Base-by-base conservation (phyloP, 2,888 invertebrate genomes). In the Trichopoda pennipes region DNA sequence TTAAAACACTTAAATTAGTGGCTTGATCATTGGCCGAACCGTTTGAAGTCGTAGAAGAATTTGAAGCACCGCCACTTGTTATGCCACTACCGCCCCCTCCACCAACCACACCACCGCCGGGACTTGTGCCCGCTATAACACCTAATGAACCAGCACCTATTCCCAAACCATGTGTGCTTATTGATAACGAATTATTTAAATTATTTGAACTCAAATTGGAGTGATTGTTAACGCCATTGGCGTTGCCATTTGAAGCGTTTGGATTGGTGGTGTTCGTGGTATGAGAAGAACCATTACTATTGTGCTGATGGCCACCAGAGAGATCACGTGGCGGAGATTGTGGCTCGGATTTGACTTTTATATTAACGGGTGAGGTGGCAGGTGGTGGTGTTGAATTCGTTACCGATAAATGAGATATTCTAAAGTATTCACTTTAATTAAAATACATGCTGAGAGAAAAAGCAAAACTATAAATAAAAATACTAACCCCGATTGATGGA, bases 301-400 rank as follows among this genome's bases (percentile, higher is more conserved):
- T 88, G 79, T 89, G 89, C 83, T 89, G 90, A 86, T 90, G 90
- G 49, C 90, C 89, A 84, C 93, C 88, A 92, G 90, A 89, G 94
- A 95, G 87, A 88, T 96, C 97, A 84, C 98, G 94, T 3, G 97
- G 97, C 55, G 98, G 98, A 85, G 98, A 98, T 89, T 98, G 97
- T 32, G 98, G 98, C 91, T 98, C 98, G 86, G 97, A 97, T 92
- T 98, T 98, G 90, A 98, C 96, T 92, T 96, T 96, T 86, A 97
- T 94, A 95, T 90, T 81, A 38, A 95, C 93, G 38, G 97, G 96
- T 86, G 96, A 95, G 86, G 94, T 94, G 80, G 95, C 94, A 74
- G 96, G 95, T 80, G 92, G 92, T 84, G 94, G 94, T 85, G 94
- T 94, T 87, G 95, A 95, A 89, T 95, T 96, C 85, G 94, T 94